A percentile compares a stretch with the other conserved stretches of the same genome.
Evolutionary conservation across 1,140 invertebrate genomes (phyloP).

Genomic region (Mycetomoellerius zeteki): DNA sequence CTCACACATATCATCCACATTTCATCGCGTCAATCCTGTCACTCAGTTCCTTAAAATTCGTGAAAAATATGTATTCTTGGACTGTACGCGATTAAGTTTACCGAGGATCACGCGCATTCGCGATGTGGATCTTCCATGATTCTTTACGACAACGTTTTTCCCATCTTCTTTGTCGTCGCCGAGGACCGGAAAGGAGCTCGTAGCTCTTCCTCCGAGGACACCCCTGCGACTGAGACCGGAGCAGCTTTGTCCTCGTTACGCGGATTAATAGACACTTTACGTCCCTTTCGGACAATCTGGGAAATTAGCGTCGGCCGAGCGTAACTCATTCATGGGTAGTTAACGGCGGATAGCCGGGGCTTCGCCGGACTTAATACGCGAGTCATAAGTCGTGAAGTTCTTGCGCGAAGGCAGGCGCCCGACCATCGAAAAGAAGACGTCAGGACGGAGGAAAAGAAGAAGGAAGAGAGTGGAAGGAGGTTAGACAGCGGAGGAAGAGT

Average conservation of each 20-base stretch:
- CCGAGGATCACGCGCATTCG: background rate
- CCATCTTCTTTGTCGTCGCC: constrained; percentile 65
- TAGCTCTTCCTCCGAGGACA: constrained; percentile 19
- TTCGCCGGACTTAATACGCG: constrained; percentile 78
- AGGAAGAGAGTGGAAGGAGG: constrained; percentile 47
- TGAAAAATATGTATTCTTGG: background rate
- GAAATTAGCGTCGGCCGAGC: constrained; percentile 79
- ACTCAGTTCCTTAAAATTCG: constrained; percentile 10
- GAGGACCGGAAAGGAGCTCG: constrained; percentile 50
- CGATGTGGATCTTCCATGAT: background rate
- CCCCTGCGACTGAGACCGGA: background rate
- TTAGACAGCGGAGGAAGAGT: constrained; percentile 70
- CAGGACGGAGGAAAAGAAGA: constrained; percentile 65
- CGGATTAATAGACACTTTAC: constrained; percentile 77
- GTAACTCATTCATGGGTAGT: constrained; percentile 85
- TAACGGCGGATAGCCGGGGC: constrained; percentile 73
- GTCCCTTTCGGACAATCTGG: constrained; percentile 80
- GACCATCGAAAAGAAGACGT: constrained; percentile 55
- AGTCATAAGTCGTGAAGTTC: constrained; percentile 80
- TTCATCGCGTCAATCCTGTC: constrained; percentile 9
- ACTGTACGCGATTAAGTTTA: background rate
- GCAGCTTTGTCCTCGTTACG: constrained; percentile 37
- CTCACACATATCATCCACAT: constrained; percentile 20
- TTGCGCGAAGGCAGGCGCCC: constrained; percentile 64
- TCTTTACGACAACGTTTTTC: constrained; percentile 39